Evolutionary conservation across 2,113 vertebrate genomes (phyloP).

Genomic region (Rhegmatorhina hoffmannsi): DNA sequence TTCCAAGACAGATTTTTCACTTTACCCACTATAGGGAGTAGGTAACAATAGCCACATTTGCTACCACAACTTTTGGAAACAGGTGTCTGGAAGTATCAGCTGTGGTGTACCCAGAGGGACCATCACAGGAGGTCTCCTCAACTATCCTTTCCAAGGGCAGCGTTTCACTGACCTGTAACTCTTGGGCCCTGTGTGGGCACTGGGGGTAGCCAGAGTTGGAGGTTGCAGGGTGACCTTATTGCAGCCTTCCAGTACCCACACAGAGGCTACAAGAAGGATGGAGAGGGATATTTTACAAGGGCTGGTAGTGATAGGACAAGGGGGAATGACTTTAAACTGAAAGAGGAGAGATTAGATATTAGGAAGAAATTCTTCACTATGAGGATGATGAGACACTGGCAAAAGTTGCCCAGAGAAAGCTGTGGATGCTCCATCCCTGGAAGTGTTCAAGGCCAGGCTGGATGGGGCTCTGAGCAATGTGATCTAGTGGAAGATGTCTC

Average conservation of each 20-base stretch:
- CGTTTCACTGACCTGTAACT: fast-evolving
- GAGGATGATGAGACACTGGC: not conserved
- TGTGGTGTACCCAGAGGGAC: not conserved
- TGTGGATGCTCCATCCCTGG: not conserved
- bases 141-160: not conserved
- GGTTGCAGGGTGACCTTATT: not conserved
- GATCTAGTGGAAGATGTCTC: fast-evolving
- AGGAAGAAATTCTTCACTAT: not conserved
- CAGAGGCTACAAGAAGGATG: not conserved
- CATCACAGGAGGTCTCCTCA: not conserved
- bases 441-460: not conserved
- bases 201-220: not conserved
- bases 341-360: not conserved
- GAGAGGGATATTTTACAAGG: not conserved
- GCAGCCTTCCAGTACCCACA: not conserved
- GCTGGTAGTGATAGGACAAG: not conserved
- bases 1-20: not conserved
- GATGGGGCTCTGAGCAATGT: not conserved
- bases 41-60: not conserved
- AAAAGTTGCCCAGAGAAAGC: not conserved
- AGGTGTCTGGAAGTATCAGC: not conserved
- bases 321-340: not conserved
- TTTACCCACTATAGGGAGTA: not conserved
- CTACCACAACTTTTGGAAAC: not conserved
- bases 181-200: fast-evolving